These are phyloP conservation scores for Nomada fabriciana DNA, from an alignment of 2,888 invertebrate species.

Conservation along the genomic window DNA sequence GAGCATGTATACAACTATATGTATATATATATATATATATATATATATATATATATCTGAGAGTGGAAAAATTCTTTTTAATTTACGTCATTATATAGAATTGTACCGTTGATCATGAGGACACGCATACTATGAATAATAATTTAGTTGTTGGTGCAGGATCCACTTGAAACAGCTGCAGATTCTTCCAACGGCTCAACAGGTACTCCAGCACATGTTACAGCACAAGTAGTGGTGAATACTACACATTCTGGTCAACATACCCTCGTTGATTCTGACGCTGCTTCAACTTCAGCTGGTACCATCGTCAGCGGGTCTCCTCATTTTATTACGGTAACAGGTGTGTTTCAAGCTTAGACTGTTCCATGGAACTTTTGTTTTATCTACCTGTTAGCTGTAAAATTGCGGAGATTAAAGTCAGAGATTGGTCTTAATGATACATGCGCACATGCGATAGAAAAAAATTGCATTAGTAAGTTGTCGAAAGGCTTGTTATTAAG, in stretches of 20 bases:
- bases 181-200: constrained; percentile 87
- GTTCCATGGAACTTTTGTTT: constrained; percentile 1
- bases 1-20: background rate
- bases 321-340: constrained; percentile 90
- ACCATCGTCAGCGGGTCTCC: constrained; percentile 85
- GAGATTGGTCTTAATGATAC: constrained; percentile 8
- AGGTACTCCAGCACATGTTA: constrained; percentile 84
- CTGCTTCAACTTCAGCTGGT: constrained; percentile 85
- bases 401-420: background rate
- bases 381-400: background rate
- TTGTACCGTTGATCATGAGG: constrained; percentile 57
- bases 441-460: background rate
- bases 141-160: constrained; percentile 82
- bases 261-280: constrained; percentile 85
- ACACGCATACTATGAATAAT: constrained; percentile 75
- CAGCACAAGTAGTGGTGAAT: constrained; percentile 84
- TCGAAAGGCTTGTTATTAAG: constrained; percentile 34
- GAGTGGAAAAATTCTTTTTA: background rate
- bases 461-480: constrained; percentile 71
- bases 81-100: constrained; percentile 37
- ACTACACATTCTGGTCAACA: constrained; percentile 85
- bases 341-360: constrained; percentile 80
- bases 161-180: constrained; percentile 85
- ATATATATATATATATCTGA: background rate
- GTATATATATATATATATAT: background rate